Evolutionary conservation across 2,888 invertebrate genomes (phyloP).

Genomic region (Mesodorylaimus sp.): DNA sequence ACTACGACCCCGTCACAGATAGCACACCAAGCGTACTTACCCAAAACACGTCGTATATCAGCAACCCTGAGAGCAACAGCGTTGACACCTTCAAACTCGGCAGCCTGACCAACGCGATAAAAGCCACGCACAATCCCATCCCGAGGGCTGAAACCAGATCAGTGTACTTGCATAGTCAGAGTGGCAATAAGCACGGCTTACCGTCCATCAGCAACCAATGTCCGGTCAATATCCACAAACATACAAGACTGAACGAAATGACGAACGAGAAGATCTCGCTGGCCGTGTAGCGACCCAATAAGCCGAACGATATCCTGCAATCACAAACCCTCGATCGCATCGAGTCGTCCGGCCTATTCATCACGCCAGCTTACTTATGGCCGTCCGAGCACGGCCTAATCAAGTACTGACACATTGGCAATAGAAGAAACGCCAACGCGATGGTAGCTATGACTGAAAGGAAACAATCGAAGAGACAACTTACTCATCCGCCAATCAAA

Average conservation of each 20-base stretch:
- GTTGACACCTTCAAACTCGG: slow-evolving; percentile 91
- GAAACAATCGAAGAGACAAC: background rate
- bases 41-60: slow-evolving; percentile 95
- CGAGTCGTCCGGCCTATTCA: background rate
- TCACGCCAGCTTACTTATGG: slow-evolving; percentile 17
- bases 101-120: slow-evolving; percentile 83
- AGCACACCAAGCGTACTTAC: slow-evolving; percentile 31
- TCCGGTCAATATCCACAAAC: slow-evolving; percentile 90
- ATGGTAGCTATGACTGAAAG: slow-evolving; percentile 70
- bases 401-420: slow-evolving; percentile 93
- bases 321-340: background rate
- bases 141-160: slow-evolving; percentile 58
- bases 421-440: slow-evolving; percentile 77
- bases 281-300: slow-evolving; percentile 79
- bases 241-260: slow-evolving; percentile 74
- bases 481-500: background rate
- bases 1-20: too few species aligned
- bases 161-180: background rate
- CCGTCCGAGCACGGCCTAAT: slow-evolving; percentile 63
- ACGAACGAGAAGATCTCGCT: slow-evolving; percentile 83
- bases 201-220: slow-evolving; percentile 96
- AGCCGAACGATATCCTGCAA: slow-evolving; percentile 56
- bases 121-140: slow-evolving; percentile 91
- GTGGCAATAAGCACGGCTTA: slow-evolving; percentile 26
- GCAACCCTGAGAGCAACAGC: slow-evolving; percentile 68